Conservation (phyloP, 1,140 invertebrate species). For the Drosophila pseudoobscura region DNA sequence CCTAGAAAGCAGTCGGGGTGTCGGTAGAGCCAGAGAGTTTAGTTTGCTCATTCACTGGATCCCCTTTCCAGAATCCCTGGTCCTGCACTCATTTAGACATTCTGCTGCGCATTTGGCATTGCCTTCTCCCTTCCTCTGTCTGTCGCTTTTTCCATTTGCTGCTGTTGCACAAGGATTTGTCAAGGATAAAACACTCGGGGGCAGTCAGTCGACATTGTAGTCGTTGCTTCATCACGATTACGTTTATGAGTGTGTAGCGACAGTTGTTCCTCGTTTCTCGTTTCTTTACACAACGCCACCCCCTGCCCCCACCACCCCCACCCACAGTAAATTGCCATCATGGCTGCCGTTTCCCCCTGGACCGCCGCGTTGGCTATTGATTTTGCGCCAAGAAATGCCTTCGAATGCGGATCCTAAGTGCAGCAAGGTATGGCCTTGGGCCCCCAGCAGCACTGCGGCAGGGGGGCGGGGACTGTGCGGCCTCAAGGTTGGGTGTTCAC, state of each 20-base stretch:
- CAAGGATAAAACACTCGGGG: conserved; percentile 75
- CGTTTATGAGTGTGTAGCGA: conserved; percentile 62
- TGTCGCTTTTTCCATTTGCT: conserved; percentile 8
- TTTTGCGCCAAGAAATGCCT: conserved; percentile 53
- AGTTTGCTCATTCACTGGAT: conserved; percentile 51
- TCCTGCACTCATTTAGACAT: conserved; percentile 65
- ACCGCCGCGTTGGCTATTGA: conserved; percentile 59
- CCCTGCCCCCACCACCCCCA: neutral
- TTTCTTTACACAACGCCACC: conserved; percentile 5
- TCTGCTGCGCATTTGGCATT: conserved; percentile 72
- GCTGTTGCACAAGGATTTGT: conserved; percentile 70
- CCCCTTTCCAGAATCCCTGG: neutral
- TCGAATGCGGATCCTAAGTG: conserved; percentile 33
- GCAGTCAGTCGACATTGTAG: conserved; percentile 62
- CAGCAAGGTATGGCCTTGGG: conserved; percentile 36
- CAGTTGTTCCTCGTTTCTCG: conserved; percentile 20
- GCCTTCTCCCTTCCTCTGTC: conserved; percentile 29
- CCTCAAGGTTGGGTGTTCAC: no score
- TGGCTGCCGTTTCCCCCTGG: conserved; percentile 15
- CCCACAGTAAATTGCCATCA: conserved; percentile 15
- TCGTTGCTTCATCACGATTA: conserved; percentile 60
- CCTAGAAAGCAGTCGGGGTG: conserved; percentile 14
- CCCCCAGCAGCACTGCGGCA: neutral
- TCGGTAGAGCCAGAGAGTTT: conserved; percentile 15
- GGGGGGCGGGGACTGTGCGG: neutral